Percentiles rank a stretch among this genome's conserved stretches.
Conservation (phyloP, 2,113 vertebrate species). For the Herpetotheres cachinnans region DNA sequence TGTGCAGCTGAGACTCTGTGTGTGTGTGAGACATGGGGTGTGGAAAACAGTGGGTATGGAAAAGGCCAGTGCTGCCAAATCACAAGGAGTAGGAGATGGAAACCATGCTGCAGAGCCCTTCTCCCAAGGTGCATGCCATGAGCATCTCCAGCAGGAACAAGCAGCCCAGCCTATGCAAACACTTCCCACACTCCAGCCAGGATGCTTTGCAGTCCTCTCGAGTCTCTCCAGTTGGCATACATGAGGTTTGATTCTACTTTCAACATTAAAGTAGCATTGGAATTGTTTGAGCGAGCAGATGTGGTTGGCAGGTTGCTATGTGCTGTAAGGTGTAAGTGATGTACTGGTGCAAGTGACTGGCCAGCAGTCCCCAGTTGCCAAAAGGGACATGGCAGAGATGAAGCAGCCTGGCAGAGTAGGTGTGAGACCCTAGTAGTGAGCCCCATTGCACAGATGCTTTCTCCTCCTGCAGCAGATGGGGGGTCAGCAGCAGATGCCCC, state of each 20-base stretch:
- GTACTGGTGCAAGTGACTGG: background rate
- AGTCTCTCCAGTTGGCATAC: background rate
- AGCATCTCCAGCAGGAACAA: background rate
- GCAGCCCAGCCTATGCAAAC: background rate
- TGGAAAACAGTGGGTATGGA: background rate
- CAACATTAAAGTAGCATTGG: background rate
- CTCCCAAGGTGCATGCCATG: fast-evolving
- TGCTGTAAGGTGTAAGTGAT: background rate
- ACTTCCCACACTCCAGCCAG: background rate
- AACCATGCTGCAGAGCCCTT: fast-evolving
- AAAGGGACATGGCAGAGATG: background rate
- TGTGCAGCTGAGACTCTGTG: background rate
- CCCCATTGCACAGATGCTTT: background rate
- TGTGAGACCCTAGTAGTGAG: background rate
- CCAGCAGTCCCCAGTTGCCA: background rate
- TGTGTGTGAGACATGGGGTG: fast-evolving
- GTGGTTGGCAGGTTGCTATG: fast-evolving
- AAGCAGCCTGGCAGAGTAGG: background rate
- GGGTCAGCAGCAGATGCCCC: background rate
- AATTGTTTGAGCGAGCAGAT: background rate
- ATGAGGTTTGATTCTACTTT: background rate
- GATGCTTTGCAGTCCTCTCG: fast-evolving
- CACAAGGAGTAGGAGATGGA: background rate
- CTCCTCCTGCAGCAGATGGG: fast-evolving
- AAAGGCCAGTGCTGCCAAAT: background rate